Evolutionary conservation across 2,888 invertebrate genomes (phyloP), one percentile per base, ranked within the genome.

Genomic region (Plebejus melissa): DNA sequence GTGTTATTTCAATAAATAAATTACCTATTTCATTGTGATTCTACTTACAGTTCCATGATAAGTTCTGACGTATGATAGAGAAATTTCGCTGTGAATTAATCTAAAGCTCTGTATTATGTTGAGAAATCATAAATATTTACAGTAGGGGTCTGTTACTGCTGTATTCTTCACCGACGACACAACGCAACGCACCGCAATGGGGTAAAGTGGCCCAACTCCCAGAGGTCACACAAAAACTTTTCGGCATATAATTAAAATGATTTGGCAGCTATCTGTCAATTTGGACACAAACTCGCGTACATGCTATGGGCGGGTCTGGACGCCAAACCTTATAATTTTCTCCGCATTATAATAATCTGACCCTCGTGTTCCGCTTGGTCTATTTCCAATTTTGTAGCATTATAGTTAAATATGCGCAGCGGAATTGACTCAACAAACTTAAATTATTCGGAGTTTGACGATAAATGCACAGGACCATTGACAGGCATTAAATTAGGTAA

Each of bases 241-340:
- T 60, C 60, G 60, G 60, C 22, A 65, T 65, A 65, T 65, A 36
- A 65, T 65, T 65, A 65, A 65, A 65, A 36, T 32, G 65, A 65
- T 65, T 32, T 6, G 65, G 58, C 54, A 54, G 54, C 22, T 58
- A n/a, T 65, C 65, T 65, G 65, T 65, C 32, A 65, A 65, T 65
- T 65, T 22, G 11, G 65, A 65, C 32, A 65, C 22, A 65, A 36
- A 65, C 32, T 13, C 32, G 65, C 65, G 36, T 65, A 65, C 65
- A 65, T 65, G 65, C 65, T 5, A 65, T 65, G 65, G 65, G 65
- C 65, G 65, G 65, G 11, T 16, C 65, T 22, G 13, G 65, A 60
- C 2, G 60, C 32, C 32, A 36, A 65, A 65, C 65, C 65, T 36
- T 65, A 65, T 65, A 65, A 65, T 65, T 65, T 65, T 36, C 65